Evolutionary conservation across 1,140 invertebrate genomes (phyloP).

Genomic region (Metaphire vulgaris): DNA sequence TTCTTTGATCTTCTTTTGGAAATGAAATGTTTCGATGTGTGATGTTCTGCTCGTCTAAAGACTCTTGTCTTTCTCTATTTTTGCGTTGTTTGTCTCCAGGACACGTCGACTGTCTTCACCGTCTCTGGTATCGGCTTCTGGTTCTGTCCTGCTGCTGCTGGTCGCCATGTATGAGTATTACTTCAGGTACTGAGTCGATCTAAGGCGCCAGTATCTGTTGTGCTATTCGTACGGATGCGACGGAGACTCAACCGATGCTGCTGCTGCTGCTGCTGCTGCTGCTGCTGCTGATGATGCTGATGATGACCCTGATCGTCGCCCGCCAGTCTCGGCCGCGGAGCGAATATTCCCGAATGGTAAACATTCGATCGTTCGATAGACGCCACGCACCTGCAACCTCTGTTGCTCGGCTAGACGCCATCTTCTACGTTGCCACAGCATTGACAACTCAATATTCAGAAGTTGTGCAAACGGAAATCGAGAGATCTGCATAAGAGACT

Average conservation of each 20-base stretch:
- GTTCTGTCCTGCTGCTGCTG: too few relatives aligned
- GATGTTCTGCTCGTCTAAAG: neutral
- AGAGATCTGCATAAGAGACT: neutral
- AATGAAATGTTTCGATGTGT: too few relatives aligned
- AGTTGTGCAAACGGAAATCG: neutral
- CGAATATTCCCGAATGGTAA: too few relatives aligned
- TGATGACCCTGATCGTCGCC: neutral
- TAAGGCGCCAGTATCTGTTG: neutral
- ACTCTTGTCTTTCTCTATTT: neutral
- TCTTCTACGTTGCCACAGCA: neutral
- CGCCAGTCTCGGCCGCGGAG: neutral
- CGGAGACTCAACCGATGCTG: neutral
- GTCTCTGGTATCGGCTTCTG: too few relatives aligned
- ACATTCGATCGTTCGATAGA: too few relatives aligned
- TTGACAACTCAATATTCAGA: neutral
- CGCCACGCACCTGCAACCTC: too few relatives aligned
- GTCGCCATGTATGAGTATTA: neutral
- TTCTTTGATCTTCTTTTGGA: too few relatives aligned
- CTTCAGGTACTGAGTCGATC: neutral
- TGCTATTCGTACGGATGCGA: neutral
- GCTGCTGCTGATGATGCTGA: neutral
- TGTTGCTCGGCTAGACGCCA: neutral
- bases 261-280: constrained; percentile 1
- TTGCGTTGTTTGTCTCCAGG: neutral
- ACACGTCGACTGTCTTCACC: too few relatives aligned